These are phyloP conservation scores for Sesia bembeciformis DNA, from an alignment of 2,888 invertebrate genomes.

Conservation along the genomic window DNA sequence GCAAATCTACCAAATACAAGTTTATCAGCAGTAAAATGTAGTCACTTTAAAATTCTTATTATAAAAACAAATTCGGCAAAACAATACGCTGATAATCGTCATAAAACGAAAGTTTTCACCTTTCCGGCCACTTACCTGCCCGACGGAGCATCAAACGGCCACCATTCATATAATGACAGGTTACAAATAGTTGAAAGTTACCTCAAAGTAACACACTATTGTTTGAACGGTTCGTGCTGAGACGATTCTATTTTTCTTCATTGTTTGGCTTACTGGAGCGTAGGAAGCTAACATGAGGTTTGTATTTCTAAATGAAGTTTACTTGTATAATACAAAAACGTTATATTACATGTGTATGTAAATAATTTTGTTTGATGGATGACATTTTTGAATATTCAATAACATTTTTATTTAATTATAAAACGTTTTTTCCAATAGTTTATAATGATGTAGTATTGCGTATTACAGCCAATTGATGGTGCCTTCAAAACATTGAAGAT, in stretches of 20 bases:
- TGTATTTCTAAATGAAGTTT: neutral
- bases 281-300: slow-evolving; percentile 13
- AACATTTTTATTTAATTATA: neutral
- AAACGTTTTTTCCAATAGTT: neutral
- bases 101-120: slow-evolving; percentile 29
- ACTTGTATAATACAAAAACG: too few relatives aligned
- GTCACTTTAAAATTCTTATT: too few relatives aligned
- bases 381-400: neutral
- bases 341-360: too few relatives aligned
- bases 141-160: slow-evolving; percentile 53
- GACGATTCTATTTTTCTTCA: slow-evolving; percentile 19
- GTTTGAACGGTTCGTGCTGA: slow-evolving; percentile 15
- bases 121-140: slow-evolving; percentile 28
- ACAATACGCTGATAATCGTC: slow-evolving; percentile 13
- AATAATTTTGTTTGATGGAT: neutral
- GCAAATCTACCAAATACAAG: too few relatives aligned
- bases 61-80: neutral
- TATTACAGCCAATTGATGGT: too few relatives aligned
- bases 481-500: too few relatives aligned
- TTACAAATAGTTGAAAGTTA: slow-evolving; percentile 60
- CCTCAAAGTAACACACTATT: slow-evolving; percentile 1
- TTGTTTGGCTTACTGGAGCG: slow-evolving; percentile 24
- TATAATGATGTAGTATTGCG: too few relatives aligned
- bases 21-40: too few relatives aligned
- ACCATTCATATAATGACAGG: slow-evolving; percentile 51